These are phyloP conservation scores for Anarhynchus alexandrinus DNA, from an alignment of 2,113 vertebrate species.

Conservation along the genomic window DNA sequence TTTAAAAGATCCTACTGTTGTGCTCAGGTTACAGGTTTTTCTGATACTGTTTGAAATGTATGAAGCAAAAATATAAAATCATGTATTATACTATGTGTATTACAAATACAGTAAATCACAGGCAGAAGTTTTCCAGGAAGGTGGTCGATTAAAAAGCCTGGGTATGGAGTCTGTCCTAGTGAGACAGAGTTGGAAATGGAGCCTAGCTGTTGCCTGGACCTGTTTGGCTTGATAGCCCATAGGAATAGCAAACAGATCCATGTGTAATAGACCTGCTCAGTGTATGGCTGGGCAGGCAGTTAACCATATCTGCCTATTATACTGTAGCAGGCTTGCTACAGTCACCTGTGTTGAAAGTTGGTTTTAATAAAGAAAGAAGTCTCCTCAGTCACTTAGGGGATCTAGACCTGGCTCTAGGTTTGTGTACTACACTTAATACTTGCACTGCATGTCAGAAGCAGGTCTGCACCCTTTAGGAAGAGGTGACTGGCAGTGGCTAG, in stretches of 20 bases:
- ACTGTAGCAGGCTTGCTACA: neutral
- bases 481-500: neutral
- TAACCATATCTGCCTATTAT: neutral
- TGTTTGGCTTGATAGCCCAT: neutral
- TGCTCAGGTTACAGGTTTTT: neutral
- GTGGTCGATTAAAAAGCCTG: neutral
- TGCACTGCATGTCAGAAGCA: neutral
- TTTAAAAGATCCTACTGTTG: neutral
- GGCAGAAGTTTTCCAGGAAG: neutral
- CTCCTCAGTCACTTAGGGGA: neutral
- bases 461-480: neutral
- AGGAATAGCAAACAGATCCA: neutral
- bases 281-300: neutral
- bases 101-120: neutral
- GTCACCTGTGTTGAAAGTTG: neutral
- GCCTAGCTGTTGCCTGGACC: neutral
- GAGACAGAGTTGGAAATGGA: neutral
- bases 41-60: neutral
- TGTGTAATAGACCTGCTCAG: neutral
- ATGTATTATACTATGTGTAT: neutral
- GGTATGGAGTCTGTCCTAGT: neutral
- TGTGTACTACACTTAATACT: neutral
- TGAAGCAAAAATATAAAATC: neutral
- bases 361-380: neutral
- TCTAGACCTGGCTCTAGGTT: neutral